Base-by-base conservation (phyloP, 2,113 vertebrate genomes). In the Indri indri region DNA sequence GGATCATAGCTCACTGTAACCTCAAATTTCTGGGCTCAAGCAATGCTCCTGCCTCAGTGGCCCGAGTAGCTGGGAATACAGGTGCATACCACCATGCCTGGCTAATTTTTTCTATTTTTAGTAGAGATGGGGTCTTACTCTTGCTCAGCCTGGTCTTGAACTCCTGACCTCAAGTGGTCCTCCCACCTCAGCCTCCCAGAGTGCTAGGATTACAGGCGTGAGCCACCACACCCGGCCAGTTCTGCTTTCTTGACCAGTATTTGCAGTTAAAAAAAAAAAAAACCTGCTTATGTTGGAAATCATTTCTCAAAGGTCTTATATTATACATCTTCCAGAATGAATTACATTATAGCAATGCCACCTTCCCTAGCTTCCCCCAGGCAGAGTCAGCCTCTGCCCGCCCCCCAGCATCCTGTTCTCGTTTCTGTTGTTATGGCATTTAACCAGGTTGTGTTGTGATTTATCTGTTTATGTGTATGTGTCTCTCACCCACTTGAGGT, bases 381-480 rank as follows among this genome's bases (percentile, higher is more conserved):
- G 86, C 93, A 74, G 27, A 63, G 32, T 45, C 32, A 90, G 93
- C 80, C 74, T 81, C 87, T 82, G 74, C 89, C 73, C 50, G 76
- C 83, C 23, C 23, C 68, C 40, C 34, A n/a, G 87, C 57, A 57
- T 32, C 65, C 52, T 20, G 0, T n/a, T 5, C 76, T 86, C 27
- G 57, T 85, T 70, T 73, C 93, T 91, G 66, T 66, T 73, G 54
- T 81, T 52, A 6, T 32, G 66, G 73, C 92, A 57, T 91, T 90
- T 96, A 97, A 95, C 95, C 88, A 86, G 82, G 77, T 83, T 95
- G 85, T 25, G 40, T 40, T 73, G 77, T 76, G 92, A 96, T 94
- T 90, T 91, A 91, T 96, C 85, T 91, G 82, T 89, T 88, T 90
- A 32, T 71, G 7, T 30, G 6, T 61, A 6, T 74, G 32, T 74